phyloP scores from a whole-genome alignment of 2,888 invertebrate genomes.

The Eupithecia inturbata region DNA sequence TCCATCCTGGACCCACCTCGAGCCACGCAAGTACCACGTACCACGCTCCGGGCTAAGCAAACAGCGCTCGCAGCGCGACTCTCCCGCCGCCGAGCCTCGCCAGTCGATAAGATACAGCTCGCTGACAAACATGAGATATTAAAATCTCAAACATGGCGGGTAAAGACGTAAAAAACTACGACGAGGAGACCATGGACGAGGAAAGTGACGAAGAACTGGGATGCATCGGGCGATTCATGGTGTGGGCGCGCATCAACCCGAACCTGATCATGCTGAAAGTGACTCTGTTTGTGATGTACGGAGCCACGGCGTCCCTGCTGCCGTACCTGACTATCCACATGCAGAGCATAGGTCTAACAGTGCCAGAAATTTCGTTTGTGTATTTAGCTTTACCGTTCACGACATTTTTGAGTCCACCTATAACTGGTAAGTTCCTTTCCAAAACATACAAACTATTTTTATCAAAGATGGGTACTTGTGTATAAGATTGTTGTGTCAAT shows the following conservation, averaged over 20 bases:
- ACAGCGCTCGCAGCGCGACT: slow-evolving; percentile 65
- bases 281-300: slow-evolving; percentile 92
- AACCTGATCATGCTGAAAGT: slow-evolving; percentile 92
- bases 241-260: slow-evolving; percentile 86
- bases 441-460: slow-evolving; percentile 14
- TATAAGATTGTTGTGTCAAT: slow-evolving; percentile 56
- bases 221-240: slow-evolving; percentile 75
- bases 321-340: slow-evolving; percentile 96
- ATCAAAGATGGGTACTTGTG: slow-evolving; percentile 21
- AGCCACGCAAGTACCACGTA: slow-evolving; percentile 45
- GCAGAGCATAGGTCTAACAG: slow-evolving; percentile 94
- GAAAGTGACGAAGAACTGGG: slow-evolving; percentile 69
- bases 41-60: slow-evolving; percentile 61
- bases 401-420: slow-evolving; percentile 92
- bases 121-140: slow-evolving; percentile 71
- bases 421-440: slow-evolving; percentile 86
- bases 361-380: slow-evolving; percentile 94
- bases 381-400: slow-evolving; percentile 94
- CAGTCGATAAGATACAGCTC: slow-evolving; percentile 80
- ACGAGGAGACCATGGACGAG: slow-evolving; percentile 79
- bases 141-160: slow-evolving; percentile 66
- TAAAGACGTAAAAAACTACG: slow-evolving; percentile 77
- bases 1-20: slow-evolving; percentile 67
- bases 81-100: slow-evolving; percentile 65
- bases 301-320: slow-evolving; percentile 92